Conservation (phyloP, 2,797 vertebrate species). For the Enteromius argenteus region DNA sequence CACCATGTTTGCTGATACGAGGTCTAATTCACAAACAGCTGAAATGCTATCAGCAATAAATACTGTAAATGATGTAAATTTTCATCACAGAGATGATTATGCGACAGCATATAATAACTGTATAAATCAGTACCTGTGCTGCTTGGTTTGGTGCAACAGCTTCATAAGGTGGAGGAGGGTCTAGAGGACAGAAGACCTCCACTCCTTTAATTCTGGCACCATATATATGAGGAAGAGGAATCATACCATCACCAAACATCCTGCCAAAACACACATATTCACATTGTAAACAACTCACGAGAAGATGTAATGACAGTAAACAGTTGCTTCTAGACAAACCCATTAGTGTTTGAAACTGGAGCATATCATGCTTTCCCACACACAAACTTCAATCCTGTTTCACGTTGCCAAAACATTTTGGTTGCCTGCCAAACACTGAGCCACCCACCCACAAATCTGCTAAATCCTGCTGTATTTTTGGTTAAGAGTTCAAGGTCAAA, state of each 20-base stretch:
- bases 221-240: conserved; percentile 82
- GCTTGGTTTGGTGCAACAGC: conserved; percentile 64
- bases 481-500: conserved; percentile 18
- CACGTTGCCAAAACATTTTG: conserved; percentile 31
- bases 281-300: conserved; percentile 1
- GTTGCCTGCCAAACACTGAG: conserved; percentile 35
- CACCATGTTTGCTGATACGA: not conserved
- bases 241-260: conserved; percentile 76
- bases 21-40: not conserved
- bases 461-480: conserved; percentile 39
- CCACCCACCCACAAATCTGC: conserved; percentile 32
- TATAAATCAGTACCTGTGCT: conserved; percentile 70
- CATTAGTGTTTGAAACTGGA: not conserved
- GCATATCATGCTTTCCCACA: conserved; percentile 9
- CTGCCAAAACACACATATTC: conserved; percentile 67
- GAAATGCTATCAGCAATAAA: not conserved
- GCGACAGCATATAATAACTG: not conserved
- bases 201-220: conserved; percentile 79
- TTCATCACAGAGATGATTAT: conserved; percentile 19
- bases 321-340: not conserved
- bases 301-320: not conserved
- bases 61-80: not conserved
- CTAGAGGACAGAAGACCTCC: conserved; percentile 84
- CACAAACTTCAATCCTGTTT: conserved; percentile 1
- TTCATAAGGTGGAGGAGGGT: conserved; percentile 86